Percentiles rank a stretch among this genome's conserved stretches.
Conservation (phyloP, 2,797 vertebrate genomes). For the Uromys caudimaculatus region DNA sequence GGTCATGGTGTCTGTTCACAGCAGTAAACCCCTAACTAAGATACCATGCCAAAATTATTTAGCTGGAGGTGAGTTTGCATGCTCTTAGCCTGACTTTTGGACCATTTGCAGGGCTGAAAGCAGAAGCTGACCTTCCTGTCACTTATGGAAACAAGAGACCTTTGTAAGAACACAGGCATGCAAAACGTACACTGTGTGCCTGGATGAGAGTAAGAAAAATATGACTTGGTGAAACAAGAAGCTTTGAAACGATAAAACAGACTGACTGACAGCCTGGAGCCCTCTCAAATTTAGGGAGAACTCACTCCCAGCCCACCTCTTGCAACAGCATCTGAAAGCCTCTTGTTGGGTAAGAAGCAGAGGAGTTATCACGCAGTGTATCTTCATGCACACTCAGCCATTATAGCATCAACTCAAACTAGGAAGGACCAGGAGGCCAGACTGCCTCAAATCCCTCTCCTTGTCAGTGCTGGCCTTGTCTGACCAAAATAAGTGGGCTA, state of each 20-base stretch:
- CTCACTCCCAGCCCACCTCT: background rate
- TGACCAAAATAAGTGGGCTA: background rate
- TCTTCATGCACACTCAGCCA: too few species aligned
- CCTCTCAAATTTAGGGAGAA: background rate
- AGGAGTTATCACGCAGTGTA: rapidly evolving
- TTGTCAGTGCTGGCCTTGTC: too few species aligned
- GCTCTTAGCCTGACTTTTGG: background rate
- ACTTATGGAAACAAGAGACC: background rate
- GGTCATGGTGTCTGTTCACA: too few species aligned
- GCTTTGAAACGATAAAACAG: background rate
- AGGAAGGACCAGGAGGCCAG: background rate
- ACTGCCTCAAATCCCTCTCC: background rate
- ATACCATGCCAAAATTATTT: background rate
- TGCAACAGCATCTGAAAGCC: background rate
- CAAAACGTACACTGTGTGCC: too few species aligned
- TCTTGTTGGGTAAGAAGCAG: background rate
- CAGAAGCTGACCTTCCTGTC: background rate
- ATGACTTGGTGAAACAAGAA: background rate
- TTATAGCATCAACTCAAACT: background rate
- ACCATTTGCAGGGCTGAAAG: background rate
- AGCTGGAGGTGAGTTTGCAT: background rate
- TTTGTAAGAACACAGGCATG: background rate
- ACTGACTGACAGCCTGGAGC: background rate
- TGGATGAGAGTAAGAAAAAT: background rate
- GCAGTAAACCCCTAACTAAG: too few species aligned